These are phyloP conservation scores for Condylura cristata DNA, from an alignment of 2,113 vertebrate species.

Conservation along the genomic window DNA sequence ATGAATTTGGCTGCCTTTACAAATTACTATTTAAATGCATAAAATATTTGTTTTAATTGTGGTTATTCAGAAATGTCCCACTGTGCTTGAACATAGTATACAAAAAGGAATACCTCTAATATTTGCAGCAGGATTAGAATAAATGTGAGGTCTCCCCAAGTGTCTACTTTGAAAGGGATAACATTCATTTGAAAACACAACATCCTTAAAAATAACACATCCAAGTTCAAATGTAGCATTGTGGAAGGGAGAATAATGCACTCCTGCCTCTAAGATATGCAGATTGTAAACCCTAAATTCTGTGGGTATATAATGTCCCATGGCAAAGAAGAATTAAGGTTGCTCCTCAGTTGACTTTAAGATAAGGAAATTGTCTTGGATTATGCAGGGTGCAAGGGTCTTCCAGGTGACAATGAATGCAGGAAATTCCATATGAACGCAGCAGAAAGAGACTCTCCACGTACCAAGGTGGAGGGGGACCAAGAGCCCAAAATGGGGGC, in stretches of 20 bases:
- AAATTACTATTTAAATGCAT: conserved; percentile 20
- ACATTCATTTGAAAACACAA: conserved; percentile 33
- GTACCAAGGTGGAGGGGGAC: background rate
- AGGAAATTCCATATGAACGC: background rate
- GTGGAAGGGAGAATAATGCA: background rate
- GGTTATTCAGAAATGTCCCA: background rate
- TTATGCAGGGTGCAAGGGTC: background rate
- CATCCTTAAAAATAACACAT: background rate
- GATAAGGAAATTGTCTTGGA: background rate
- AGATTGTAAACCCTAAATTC: background rate
- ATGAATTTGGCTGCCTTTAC: background rate
- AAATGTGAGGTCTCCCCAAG: background rate
- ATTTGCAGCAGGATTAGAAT: background rate
- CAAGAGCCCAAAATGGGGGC: background rate
- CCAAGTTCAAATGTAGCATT: background rate
- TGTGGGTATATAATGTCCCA: background rate
- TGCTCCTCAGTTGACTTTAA: background rate
- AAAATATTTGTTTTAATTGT: background rate
- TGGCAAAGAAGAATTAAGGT: background rate
- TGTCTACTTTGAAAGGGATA: background rate
- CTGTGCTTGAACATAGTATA: background rate
- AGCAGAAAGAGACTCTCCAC: background rate
- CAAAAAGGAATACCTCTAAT: background rate
- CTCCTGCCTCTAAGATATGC: background rate
- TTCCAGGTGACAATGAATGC: background rate